A percentile compares a stretch with the other conserved stretches of the same genome.
Conservation (phyloP, 2,888 invertebrate species). For the Artemia sinica region DNA sequence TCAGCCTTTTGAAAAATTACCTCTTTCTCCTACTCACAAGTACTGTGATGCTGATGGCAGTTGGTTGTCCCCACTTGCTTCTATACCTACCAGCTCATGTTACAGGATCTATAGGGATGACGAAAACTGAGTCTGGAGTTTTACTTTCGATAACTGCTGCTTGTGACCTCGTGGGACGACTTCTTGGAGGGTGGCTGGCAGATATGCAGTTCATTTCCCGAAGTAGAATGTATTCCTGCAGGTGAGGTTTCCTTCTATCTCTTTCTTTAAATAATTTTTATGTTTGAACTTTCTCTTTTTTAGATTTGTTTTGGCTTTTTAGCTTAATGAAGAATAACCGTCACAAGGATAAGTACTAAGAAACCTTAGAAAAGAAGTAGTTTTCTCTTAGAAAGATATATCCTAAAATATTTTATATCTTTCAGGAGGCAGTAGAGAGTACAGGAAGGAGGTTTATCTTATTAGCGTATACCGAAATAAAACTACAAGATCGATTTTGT, state of each 20-base stretch:
- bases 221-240: conserved; percentile 49
- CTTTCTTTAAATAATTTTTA: background rate
- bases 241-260: conserved; percentile 35
- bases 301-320: no score
- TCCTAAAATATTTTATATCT: no score
- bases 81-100: conserved; percentile 58
- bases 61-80: conserved; percentile 55
- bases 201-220: conserved; percentile 41
- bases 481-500: no score
- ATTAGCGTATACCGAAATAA: no score
- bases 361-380: no score
- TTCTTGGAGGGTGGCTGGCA: conserved; percentile 53
- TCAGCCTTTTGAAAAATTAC: conserved; percentile 46
- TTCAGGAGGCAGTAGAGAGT: no score
- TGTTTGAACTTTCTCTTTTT: no score
- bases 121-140: conserved; percentile 44
- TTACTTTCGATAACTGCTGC: conserved; percentile 56
- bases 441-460: no score
- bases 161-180: conserved; percentile 49
- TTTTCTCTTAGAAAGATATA: no score
- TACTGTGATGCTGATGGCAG: conserved; percentile 55
- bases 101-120: conserved; percentile 43
- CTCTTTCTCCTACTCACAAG: conserved; percentile 51
- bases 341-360: no score
- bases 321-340: no score